These are phyloP conservation scores for Microctonus hyperodae DNA, from an alignment of 2,888 invertebrate genomes.

Conservation along the genomic window DNA sequence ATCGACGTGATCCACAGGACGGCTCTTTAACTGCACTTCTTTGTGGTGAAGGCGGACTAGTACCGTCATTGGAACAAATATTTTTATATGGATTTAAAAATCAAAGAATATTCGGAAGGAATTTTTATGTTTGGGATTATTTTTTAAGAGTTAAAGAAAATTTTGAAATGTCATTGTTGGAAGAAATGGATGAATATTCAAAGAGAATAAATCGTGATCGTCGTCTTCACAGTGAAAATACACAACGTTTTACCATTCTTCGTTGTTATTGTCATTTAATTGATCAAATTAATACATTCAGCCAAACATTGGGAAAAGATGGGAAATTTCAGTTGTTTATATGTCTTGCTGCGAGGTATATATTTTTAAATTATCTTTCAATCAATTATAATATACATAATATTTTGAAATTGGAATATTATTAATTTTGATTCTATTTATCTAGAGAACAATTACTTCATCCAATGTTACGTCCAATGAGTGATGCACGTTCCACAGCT, in stretches of 20 bases:
- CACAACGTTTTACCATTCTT: conserved; percentile 71
- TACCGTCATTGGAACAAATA: conserved; percentile 91
- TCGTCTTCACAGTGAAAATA: conserved; percentile 51
- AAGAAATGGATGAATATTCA: conserved; percentile 66
- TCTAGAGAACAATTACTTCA: conserved; percentile 87
- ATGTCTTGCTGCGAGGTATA: conserved; percentile 89
- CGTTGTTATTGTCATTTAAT: conserved; percentile 88
- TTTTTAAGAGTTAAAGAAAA: conserved; percentile 84
- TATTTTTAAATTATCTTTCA: conserved; percentile 16
- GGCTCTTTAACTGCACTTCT: conserved; percentile 87
- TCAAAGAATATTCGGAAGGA: conserved; percentile 88
- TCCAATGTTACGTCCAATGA: conserved; percentile 90
- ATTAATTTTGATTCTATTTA: conserved; percentile 12
- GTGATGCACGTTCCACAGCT: conserved; percentile 83
- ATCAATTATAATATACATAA: not conserved
- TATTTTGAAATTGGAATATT: not conserved
- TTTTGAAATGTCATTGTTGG: conserved; percentile 76
- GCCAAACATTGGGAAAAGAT: conserved; percentile 92
- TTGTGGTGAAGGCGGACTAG: conserved; percentile 95
- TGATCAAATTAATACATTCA: conserved; percentile 85
- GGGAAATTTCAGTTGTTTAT: conserved; percentile 97
- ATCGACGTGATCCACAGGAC: conserved; percentile 82
- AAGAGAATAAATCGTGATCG: conserved; percentile 55
- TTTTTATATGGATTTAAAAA: conserved; percentile 97
- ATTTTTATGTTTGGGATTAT: conserved; percentile 98